Base-by-base conservation (phyloP, 1,140 invertebrate genomes). In the Drosophila micromelanica region DNA sequence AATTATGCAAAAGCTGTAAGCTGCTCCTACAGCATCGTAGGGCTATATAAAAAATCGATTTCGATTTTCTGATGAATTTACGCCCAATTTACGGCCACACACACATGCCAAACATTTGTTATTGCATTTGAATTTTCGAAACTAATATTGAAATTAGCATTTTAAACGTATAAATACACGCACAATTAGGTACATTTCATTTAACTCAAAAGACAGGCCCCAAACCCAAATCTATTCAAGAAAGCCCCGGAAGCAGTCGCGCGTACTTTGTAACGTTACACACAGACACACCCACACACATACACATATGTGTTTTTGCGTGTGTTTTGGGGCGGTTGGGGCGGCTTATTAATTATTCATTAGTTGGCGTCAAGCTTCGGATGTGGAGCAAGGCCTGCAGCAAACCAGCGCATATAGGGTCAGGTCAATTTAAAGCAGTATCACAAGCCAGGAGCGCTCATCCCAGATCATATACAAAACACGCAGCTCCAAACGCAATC, bases 121-220 rank as follows among this genome's bases (percentile, higher is more conserved):
- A 72, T 72, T 78, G 64, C 74, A 78, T 74, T 80, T 57, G 62
- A 71, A 78, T 71, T 75, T 62, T 65, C 71, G 69, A 78, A 86
- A 86, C 82, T 86, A 84, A 89, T 79, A 89, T 89, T 72, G 76
- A 89, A 89, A 89, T 89, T 89, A 89, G 84, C 84, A 89, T 89
- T 89, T 89, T 89, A 82, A 89, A 78, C 84, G 84, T 89, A 82
- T 87, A 80, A 87, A 89, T 79, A 76, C 65, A 87, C 79, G 84
- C 84, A 84, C 84, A 89, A 89, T 89, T 89, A 89, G 80, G 55
- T 61, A 71, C 85, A 78, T 84, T 84, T 84, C 84, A 89, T 89
- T 89, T 69, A 77, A 78, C 76, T 76, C 65, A 56, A 82, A 84
- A 89, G 77, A 73, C 67, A 68, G 57, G 57, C 46, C 42, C 20